Evolutionary conservation across 1,140 invertebrate genomes (phyloP), one percentile per base, ranked within the genome.

Genomic region (Epicauta chinensis): DNA sequence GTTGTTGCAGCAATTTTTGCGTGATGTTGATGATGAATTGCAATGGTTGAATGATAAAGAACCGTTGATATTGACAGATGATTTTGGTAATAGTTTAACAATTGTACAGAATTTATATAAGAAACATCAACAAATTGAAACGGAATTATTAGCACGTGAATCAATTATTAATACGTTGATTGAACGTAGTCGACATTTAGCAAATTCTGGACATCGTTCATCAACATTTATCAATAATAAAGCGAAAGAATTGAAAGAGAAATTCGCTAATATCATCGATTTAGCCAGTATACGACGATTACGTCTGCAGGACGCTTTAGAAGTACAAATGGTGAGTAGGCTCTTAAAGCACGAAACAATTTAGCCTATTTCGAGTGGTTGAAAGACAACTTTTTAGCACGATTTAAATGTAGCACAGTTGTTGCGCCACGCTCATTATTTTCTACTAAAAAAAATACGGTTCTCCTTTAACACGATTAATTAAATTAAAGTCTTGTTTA

Each of bases 21-120:
- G 90, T 41, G 90, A 94, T 65, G 83, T 89, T 0, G 87, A 93
- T 43, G 91, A 94, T 65, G 91, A 94, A 65, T 58, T 91, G 2
- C 79, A 85, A 55, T 94, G 91, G 91, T 66, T 91, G 10, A 68
- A 76, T 1, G 93, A 97, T 66, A 93, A 93, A 60, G 89, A 93
- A 63, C 82, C 86, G 3, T 73, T 92, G 12, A 91, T 89, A 2
- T 76, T 81, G 0, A 93, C 89, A 2, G 77, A 81, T 58, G 80
- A 95, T 75, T 71, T 91, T 13, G 67, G 64, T 40, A 79, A 78
- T 64, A 82, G 87, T 65, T 71, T 98, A 34, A 85, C 87, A 14
- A 87, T 91, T n/a, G 93, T 97, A 0, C 94, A 98, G 67, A 90
- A 89, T 62, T 73, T 98, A 38, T 93, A 97, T 62, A 98, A 98